These are phyloP conservation scores for Furcifer pardalis DNA, from an alignment of 2,797 vertebrate genomes.

Conservation along the genomic window DNA sequence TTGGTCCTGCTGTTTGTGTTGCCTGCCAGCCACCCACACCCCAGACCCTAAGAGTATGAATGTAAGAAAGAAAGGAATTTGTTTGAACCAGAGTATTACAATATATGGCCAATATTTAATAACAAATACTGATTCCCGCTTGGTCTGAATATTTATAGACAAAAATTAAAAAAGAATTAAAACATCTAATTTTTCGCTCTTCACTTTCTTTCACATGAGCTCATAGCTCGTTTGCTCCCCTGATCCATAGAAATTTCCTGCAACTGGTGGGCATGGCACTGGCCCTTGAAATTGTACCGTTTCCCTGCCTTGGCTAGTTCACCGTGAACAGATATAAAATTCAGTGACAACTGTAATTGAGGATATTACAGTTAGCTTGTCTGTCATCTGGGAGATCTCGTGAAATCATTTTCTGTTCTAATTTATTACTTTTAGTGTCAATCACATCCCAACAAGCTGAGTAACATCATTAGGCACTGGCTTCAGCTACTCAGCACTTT, in stretches of 20 bases:
- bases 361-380: constrained; percentile 80
- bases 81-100: too few relatives aligned
- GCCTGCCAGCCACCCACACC: too few relatives aligned
- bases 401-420: constrained; percentile 85
- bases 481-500: constrained; percentile 86
- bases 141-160: neutral
- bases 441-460: constrained; percentile 78
- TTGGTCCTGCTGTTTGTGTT: too few relatives aligned
- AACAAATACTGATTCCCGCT: neutral
- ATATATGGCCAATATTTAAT: neutral
- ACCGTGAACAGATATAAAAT: constrained; percentile 76
- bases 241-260: constrained; percentile 32
- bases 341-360: constrained; percentile 78
- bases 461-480: constrained; percentile 78
- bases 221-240: constrained; percentile 11
- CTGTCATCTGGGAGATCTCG: constrained; percentile 76
- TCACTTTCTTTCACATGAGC: neutral
- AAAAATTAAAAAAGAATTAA: neutral
- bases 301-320: constrained; percentile 71
- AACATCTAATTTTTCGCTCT: neutral
- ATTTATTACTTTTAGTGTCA: constrained; percentile 89
- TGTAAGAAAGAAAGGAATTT: too few relatives aligned
- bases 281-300: constrained; percentile 73
- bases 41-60: too few relatives aligned
- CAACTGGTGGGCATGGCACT: constrained; percentile 64